Conservation (phyloP, 2,113 vertebrate genomes). For the Misgurnus mizolepis region DNA sequence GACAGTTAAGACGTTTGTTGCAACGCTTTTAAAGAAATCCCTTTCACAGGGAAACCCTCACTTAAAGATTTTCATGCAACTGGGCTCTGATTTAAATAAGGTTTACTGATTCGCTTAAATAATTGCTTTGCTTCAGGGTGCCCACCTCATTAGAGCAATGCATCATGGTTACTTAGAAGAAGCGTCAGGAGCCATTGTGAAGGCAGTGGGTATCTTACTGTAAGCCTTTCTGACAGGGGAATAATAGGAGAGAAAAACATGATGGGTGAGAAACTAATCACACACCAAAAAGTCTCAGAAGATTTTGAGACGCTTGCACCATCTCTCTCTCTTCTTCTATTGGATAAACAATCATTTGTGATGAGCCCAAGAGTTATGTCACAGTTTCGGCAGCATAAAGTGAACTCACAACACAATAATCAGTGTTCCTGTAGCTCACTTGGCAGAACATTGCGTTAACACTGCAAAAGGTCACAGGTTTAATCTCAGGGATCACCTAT, state of each 20-base stretch:
- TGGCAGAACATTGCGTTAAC: no score
- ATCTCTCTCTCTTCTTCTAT: background rate
- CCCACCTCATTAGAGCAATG: conserved; percentile 68
- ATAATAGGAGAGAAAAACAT: conserved; percentile 56
- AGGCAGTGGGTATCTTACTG: conserved; percentile 44
- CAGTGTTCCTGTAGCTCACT: no score
- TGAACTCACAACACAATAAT: background rate
- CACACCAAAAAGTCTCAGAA: conserved; percentile 44
- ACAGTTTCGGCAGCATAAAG: background rate
- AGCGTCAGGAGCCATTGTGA: conserved; percentile 18
- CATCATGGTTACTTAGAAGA: conserved; percentile 54
- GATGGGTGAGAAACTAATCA: conserved; percentile 55
- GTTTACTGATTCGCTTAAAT: conserved; percentile 72
- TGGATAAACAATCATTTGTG: background rate
- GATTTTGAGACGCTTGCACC: conserved; percentile 24
- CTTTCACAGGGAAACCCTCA: no score
- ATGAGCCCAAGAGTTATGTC: background rate
- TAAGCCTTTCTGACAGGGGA: conserved; percentile 64
- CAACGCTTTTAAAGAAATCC: no score
- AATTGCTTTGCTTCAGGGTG: conserved; percentile 58
- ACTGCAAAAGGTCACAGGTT: no score
- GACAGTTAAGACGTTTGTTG: no score
- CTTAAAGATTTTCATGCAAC: no score
- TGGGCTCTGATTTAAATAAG: conserved; percentile 59
- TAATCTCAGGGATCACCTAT: no score